Evolutionary conservation across 1,140 invertebrate species (phyloP).

Genomic region (Zaprionus inermis): DNA sequence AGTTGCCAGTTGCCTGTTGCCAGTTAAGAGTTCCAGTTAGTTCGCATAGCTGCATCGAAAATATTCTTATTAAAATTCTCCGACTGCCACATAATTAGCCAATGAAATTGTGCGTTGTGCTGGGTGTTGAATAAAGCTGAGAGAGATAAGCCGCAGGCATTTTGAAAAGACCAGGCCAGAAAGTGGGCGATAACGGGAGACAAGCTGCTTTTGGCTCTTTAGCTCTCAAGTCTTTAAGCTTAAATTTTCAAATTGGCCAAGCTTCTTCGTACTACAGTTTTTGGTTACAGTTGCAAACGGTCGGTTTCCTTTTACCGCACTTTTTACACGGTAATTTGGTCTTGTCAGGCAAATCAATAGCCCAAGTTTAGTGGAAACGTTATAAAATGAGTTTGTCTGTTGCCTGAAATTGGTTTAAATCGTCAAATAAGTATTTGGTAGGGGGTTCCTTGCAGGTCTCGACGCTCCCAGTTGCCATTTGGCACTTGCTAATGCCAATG

Average conservation of each 20-base stretch:
- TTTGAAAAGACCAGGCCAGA: not conserved
- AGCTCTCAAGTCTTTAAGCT: slow-evolving; percentile 4
- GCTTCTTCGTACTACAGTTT: not conserved
- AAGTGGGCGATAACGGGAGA: no score
- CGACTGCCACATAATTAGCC: slow-evolving; percentile 40
- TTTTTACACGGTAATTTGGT: slow-evolving; percentile 21
- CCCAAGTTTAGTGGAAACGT: slow-evolving; percentile 19
- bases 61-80: slow-evolving; percentile 44
- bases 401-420: slow-evolving; percentile 60
- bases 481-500: slow-evolving; percentile 56
- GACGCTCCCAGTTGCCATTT: slow-evolving; percentile 21
- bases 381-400: slow-evolving; percentile 49
- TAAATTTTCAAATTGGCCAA: slow-evolving; percentile 5
- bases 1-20: slow-evolving; percentile 14
- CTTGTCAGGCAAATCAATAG: slow-evolving; percentile 51
- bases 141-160: not conserved
- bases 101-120: slow-evolving; percentile 16
- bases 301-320: not conserved
- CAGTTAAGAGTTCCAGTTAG: slow-evolving; percentile 9
- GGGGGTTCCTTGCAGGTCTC: no score
- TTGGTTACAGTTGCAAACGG: not conserved
- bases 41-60: slow-evolving; percentile 40
- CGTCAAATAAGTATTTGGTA: slow-evolving; percentile 14
- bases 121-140: not conserved
- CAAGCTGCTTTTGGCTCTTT: no score